Evolutionary conservation across 2,113 vertebrate genomes (phyloP).

Genomic region (Gasterosteus aculeatus): DNA sequence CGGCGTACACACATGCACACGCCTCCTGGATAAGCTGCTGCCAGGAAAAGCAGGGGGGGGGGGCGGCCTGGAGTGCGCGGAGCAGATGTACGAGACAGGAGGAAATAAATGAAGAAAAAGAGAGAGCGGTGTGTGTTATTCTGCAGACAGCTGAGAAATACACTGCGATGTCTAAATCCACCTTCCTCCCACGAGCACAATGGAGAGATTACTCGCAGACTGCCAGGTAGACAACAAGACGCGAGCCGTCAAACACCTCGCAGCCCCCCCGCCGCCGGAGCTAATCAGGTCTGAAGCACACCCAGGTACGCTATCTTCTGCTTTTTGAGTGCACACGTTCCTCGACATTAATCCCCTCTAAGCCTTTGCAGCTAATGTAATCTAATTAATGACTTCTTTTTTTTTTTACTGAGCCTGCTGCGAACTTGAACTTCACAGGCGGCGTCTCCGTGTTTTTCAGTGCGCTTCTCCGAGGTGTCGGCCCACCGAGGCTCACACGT

Average conservation of each 20-base stretch:
- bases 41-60: slow-evolving; percentile 56
- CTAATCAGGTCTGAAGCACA: slow-evolving; percentile 75
- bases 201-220: slow-evolving; percentile 75
- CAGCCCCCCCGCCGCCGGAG: slow-evolving; percentile 44
- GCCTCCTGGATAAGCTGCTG: slow-evolving; percentile 57
- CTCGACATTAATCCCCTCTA: slow-evolving; percentile 79
- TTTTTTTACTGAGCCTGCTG: slow-evolving; percentile 41
- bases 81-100: slow-evolving; percentile 67
- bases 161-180: slow-evolving; percentile 75
- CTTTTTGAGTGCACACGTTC: slow-evolving; percentile 67
- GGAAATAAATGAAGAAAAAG: slow-evolving; percentile 34
- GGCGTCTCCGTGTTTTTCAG: slow-evolving; percentile 6
- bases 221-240: slow-evolving; percentile 78
- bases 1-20: slow-evolving; percentile 24
- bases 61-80: slow-evolving; percentile 35
- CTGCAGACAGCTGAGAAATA: slow-evolving; percentile 61
- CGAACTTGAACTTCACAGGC: slow-evolving; percentile 47
- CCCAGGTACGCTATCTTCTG: slow-evolving; percentile 78
- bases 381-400: slow-evolving; percentile 81
- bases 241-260: slow-evolving; percentile 57
- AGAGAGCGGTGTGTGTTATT: slow-evolving; percentile 54
- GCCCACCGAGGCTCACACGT: not conserved
- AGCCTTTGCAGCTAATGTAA: slow-evolving; percentile 80
- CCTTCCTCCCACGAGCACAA: slow-evolving; percentile 72
- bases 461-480: not conserved